These are phyloP conservation scores for Tamandua tetradactyla DNA, from an alignment of 2,797 vertebrate species.

Conservation along the genomic window DNA sequence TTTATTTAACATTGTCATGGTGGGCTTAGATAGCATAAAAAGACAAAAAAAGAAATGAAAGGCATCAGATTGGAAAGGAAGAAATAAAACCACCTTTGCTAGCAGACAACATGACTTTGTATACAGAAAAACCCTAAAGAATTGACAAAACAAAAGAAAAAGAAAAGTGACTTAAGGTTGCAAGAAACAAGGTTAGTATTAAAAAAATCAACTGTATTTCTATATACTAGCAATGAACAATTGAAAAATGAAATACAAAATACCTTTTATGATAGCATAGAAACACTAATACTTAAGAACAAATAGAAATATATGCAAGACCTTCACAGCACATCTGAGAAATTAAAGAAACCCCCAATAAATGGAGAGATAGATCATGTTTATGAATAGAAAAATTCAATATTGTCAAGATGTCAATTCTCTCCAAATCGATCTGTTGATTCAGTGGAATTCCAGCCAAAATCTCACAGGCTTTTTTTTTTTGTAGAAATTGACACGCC, in stretches of 20 bases:
- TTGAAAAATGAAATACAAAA: not conserved
- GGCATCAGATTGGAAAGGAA: not conserved
- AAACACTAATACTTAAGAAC: not conserved
- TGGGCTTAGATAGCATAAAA: not conserved
- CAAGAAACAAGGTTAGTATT: not conserved
- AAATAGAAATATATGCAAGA: not conserved
- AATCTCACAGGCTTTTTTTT: not conserved
- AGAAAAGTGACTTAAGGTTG: not conserved
- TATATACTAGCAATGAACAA: not conserved
- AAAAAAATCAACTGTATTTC: not conserved
- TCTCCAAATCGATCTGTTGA: not conserved
- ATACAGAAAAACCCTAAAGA: not conserved
- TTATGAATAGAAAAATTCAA: not conserved
- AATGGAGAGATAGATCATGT: not conserved
- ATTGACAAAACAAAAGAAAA: not conserved
- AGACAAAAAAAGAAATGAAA: not conserved
- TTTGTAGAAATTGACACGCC: not conserved
- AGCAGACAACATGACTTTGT: not conserved
- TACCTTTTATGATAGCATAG: not conserved
- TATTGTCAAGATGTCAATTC: not conserved
- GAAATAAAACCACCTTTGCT: not conserved
- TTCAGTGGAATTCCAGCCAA: not conserved
- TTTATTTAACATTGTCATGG: not conserved
- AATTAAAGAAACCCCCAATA: not conserved
- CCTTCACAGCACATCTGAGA: not conserved